phyloP scores from a whole-genome alignment of 1,140 invertebrate species.

The Ceratosolen solmsi region DNA sequence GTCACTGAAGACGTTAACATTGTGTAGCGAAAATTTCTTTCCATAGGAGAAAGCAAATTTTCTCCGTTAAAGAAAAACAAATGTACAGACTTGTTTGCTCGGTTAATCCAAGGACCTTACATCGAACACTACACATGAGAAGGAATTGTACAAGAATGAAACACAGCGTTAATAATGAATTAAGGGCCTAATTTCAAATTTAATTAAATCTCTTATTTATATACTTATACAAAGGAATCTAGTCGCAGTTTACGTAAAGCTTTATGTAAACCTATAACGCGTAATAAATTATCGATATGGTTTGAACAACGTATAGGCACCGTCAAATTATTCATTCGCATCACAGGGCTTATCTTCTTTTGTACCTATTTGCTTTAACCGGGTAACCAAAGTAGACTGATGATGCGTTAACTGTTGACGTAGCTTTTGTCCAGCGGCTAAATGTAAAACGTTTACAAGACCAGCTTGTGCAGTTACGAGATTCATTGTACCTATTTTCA shows the following conservation, averaged over 20 bases:
- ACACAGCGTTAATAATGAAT: slow-evolving; percentile 39
- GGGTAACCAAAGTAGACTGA: slow-evolving; percentile 78
- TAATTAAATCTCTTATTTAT: slow-evolving; percentile 62
- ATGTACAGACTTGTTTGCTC: slow-evolving; percentile 32
- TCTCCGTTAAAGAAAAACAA: slow-evolving; percentile 38
- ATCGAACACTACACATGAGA: background rate
- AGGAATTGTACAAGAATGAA: slow-evolving; percentile 23
- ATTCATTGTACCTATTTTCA: slow-evolving; percentile 77
- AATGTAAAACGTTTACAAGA: slow-evolving; percentile 79
- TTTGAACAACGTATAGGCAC: slow-evolving; percentile 67
- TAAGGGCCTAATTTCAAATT: slow-evolving; percentile 51
- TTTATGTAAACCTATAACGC: slow-evolving; percentile 66
- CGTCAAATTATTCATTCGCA: slow-evolving; percentile 59
- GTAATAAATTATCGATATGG: slow-evolving; percentile 67
- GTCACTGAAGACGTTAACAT: slow-evolving; percentile 77
- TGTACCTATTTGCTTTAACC: slow-evolving; percentile 76
- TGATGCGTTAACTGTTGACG: slow-evolving; percentile 79
- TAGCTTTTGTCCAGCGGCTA: slow-evolving; percentile 75
- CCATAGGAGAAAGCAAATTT: slow-evolving; percentile 38
- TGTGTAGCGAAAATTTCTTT: slow-evolving; percentile 6
- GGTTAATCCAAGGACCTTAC: slow-evolving; percentile 28
- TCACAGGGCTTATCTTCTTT: slow-evolving; percentile 59
- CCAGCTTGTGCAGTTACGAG: slow-evolving; percentile 76
- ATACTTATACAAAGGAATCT: slow-evolving; percentile 59
- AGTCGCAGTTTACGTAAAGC: slow-evolving; percentile 65